phyloP scores from a whole-genome alignment of 2,113 vertebrate genomes.

The Craseonycteris thonglongyai region DNA sequence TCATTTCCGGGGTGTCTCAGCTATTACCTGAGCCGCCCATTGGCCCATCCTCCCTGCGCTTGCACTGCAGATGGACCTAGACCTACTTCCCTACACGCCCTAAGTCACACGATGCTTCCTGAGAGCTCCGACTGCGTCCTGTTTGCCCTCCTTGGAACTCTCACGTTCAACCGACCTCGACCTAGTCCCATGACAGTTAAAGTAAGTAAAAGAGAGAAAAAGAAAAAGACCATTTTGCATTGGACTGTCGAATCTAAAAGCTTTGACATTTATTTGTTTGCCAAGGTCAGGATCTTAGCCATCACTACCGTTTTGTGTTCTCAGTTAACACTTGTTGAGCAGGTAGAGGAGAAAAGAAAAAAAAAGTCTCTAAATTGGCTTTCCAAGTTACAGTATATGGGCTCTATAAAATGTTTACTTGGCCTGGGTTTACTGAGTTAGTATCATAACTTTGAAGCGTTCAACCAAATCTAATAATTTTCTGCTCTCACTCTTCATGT shows the following conservation, averaged over 20 bases:
- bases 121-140: not conserved
- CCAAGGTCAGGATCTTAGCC: not conserved
- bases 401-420: not conserved
- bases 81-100: accelerated
- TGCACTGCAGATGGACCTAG: not conserved
- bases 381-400: not conserved
- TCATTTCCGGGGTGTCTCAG: not conserved
- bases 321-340: not conserved
- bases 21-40: accelerated
- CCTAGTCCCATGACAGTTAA: not conserved
- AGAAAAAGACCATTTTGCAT: not conserved
- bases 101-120: not conserved
- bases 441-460: not conserved
- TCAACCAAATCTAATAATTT: not conserved
- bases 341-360: not conserved
- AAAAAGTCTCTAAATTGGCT: not conserved
- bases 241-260: not conserved
- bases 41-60: accelerated
- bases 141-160: not conserved
- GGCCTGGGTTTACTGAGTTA: not conserved
- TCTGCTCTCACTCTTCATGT: not conserved
- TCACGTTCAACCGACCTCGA: not conserved
- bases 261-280: not conserved
- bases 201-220: not conserved
- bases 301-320: not conserved